phyloP scores from a whole-genome alignment of 92 coral and sea anemone species.

The Bergia puertoricense region DNA sequence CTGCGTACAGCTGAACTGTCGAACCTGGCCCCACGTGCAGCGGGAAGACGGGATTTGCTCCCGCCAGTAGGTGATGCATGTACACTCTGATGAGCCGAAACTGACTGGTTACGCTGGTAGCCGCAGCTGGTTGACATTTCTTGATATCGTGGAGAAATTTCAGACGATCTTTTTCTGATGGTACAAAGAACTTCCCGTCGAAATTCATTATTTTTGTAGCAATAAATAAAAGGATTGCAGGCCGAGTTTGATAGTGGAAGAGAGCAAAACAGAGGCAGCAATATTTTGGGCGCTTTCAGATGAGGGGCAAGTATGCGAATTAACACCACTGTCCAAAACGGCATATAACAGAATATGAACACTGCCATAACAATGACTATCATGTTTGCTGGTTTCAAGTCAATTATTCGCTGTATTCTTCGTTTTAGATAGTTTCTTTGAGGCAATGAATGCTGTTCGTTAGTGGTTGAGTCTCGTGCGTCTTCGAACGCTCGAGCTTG shows the following conservation, averaged over 20 bases:
- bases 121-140: neutral
- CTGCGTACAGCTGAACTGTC: neutral
- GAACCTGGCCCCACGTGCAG: neutral
- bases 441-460: neutral
- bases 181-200: neutral
- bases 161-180: neutral
- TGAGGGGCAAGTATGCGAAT: neutral
- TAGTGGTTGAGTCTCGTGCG: no score
- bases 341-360: neutral
- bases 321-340: neutral
- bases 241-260: neutral
- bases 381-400: neutral
- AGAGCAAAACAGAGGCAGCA: neutral
- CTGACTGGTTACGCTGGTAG: neutral
- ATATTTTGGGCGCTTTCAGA: neutral
- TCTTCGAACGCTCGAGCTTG: neutral
- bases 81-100: neutral
- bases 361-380: neutral
- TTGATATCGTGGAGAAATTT: neutral
- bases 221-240: slow-evolving; percentile 3
- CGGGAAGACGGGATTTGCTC: neutral
- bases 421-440: neutral
- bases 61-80: neutral
- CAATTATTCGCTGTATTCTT: neutral
- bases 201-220: slow-evolving; percentile 2